Conservation (phyloP, 2,888 invertebrate genomes). For the Andrena bucephala region DNA sequence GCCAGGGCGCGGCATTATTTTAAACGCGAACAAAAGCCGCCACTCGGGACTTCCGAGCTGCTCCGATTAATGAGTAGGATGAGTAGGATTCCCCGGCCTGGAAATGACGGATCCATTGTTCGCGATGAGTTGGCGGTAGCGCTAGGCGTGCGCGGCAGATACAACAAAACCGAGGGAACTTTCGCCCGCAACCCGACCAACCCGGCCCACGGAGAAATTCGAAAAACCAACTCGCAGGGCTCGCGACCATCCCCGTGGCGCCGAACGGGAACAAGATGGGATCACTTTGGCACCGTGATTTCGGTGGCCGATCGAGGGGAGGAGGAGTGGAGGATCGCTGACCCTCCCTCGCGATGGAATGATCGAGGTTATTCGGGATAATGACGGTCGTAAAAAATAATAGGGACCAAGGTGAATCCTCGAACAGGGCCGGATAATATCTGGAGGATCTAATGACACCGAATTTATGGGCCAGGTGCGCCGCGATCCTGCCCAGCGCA, state of each 20-base stretch:
- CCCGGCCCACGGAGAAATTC: not conserved
- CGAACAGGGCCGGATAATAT: constrained; percentile 39
- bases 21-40: constrained; percentile 51
- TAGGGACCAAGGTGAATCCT: constrained; percentile 48
- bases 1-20: constrained; percentile 45
- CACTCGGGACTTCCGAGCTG: constrained; percentile 43
- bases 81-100: constrained; percentile 61
- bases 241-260: constrained; percentile 21
- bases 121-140: constrained; percentile 46
- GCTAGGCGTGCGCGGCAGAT: constrained; percentile 34
- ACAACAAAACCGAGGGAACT: constrained; percentile 42
- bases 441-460: constrained; percentile 47
- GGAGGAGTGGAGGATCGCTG: constrained; percentile 22
- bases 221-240: not conserved
- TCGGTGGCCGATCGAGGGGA: constrained; percentile 29
- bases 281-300: constrained; percentile 43
- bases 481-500: not conserved
- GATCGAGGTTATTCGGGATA: constrained; percentile 51
- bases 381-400: constrained; percentile 61
- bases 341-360: constrained; percentile 44
- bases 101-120: constrained; percentile 75
- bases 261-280: constrained; percentile 37
- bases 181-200: not conserved
- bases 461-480: constrained; percentile 53
- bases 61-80: constrained; percentile 61